Evolutionary conservation across 1,140 invertebrate species (phyloP).

Genomic region (Sinella curviseta): DNA sequence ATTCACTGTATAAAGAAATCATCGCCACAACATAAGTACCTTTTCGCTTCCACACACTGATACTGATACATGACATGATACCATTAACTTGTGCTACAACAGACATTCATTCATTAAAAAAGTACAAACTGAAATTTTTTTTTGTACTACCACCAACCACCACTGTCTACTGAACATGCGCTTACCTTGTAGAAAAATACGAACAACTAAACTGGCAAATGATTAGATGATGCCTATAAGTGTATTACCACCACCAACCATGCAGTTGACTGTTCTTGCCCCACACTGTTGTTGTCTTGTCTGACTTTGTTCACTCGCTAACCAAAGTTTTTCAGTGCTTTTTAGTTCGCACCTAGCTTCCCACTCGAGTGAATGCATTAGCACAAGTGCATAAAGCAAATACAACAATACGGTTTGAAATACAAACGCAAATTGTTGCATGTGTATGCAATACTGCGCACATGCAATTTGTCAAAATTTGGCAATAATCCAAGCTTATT

Average conservation of each 20-base stretch:
- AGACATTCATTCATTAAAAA: background rate
- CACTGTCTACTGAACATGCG: too few relatives aligned
- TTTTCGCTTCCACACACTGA: background rate
- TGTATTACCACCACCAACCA: too few relatives aligned
- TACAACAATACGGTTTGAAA: too few relatives aligned
- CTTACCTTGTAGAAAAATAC: background rate
- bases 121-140: background rate
- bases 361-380: background rate
- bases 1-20: background rate
- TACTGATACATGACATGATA: background rate
- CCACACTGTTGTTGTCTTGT: background rate
- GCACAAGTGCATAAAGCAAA: background rate
- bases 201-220: background rate
- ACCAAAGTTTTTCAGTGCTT: background rate
- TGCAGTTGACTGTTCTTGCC: too few relatives aligned
- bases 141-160: too few relatives aligned
- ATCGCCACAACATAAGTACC: background rate
- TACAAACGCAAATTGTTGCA: too few relatives aligned
- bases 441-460: too few relatives aligned
- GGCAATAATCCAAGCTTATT: too few relatives aligned
- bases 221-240: background rate
- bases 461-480: too few relatives aligned
- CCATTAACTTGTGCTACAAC: background rate
- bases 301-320: background rate
- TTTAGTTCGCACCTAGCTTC: background rate